Conservation (phyloP, 2,113 vertebrate genomes). For the Pelecanoides urinatrix region DNA sequence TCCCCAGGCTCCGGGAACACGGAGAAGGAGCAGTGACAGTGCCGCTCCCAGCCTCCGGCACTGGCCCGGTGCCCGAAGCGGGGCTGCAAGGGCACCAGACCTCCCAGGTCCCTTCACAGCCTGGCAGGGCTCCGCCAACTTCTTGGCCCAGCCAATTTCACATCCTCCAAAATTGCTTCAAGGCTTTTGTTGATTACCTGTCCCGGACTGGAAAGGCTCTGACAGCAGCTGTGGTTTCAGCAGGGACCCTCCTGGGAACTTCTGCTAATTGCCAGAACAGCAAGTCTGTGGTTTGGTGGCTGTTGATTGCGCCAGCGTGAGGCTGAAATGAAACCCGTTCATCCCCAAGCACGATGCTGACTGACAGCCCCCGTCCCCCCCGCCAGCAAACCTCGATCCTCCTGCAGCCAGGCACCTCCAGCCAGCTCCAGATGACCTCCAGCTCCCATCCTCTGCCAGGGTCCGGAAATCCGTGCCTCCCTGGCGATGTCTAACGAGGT, state of each 20-base stretch:
- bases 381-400: neutral
- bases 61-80: fast-evolving
- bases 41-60: neutral
- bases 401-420: neutral
- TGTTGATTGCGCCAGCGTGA: fast-evolving
- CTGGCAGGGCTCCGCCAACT: neutral
- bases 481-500: fast-evolving
- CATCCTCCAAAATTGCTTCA: neutral
- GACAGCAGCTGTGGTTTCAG: fast-evolving
- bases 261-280: too few relatives aligned
- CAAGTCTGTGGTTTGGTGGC: too few relatives aligned
- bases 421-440: neutral
- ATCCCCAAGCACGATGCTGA: fast-evolving
- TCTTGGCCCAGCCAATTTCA: neutral
- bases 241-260: neutral
- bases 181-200: fast-evolving
- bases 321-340: neutral
- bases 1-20: neutral
- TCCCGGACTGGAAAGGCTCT: fast-evolving
- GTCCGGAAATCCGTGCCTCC: neutral
- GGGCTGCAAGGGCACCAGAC: neutral
- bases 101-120: neutral
- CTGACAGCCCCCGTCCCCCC: neutral
- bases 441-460: neutral
- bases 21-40: too few relatives aligned